Conservation (phyloP, 2,113 vertebrate genomes). For the Amia ocellicauda region DNA sequence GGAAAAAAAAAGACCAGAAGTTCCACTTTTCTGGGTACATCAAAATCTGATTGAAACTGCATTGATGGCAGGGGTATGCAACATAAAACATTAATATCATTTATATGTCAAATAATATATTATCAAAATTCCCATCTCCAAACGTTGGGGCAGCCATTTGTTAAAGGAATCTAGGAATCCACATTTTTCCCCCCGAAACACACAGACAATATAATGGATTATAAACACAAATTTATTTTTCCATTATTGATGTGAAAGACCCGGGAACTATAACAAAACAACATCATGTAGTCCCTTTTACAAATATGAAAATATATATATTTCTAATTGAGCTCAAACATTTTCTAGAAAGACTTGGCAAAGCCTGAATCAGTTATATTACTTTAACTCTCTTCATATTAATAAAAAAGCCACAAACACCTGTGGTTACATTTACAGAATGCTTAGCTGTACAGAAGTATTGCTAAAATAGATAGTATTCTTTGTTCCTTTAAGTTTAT, state of each 20-base stretch:
- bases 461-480: constrained; percentile 4
- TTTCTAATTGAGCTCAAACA: constrained; percentile 1
- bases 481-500: neutral
- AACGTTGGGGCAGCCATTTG: neutral
- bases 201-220: no score
- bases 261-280: constrained; percentile 13
- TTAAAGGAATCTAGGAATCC: neutral
- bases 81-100: constrained; percentile 16
- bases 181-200: neutral
- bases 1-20: constrained; percentile 15
- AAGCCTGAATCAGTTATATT: constrained; percentile 1
- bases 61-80: constrained; percentile 11
- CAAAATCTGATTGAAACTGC: constrained; percentile 5
- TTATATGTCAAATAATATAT: constrained; percentile 7
- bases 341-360: constrained; percentile 7
- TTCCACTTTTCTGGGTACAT: constrained; percentile 8
- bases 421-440: constrained; percentile 7
- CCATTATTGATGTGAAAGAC: neutral
- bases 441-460: neutral
- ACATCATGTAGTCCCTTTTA: constrained; percentile 7
- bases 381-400: neutral
- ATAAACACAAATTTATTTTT: constrained; percentile 12
- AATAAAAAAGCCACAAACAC: neutral
- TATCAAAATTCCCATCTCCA: constrained; percentile 1
- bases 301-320: constrained; percentile 8